Conservation (phyloP, 2,113 vertebrate genomes). For the Poeciliopsis retropinna region DNA sequence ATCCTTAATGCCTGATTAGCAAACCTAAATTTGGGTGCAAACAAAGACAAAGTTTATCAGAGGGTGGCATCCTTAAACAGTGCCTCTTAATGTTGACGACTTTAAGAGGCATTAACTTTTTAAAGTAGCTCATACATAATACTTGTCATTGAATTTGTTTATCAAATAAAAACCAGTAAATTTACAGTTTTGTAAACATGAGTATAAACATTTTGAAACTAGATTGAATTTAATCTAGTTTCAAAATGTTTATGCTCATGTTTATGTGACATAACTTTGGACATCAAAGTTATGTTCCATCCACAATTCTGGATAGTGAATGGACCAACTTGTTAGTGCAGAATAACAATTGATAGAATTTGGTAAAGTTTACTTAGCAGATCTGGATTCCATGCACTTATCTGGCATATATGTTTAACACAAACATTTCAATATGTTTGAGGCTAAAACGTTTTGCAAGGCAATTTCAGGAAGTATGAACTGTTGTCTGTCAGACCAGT, state of each 20-base stretch:
- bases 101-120: not conserved
- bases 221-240: too few species aligned
- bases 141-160: too few species aligned
- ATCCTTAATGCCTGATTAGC: constrained; percentile 30
- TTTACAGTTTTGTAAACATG: too few species aligned
- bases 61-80: not conserved
- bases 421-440: not conserved
- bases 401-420: not conserved
- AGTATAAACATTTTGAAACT: not conserved
- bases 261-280: not conserved
- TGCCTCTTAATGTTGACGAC: not conserved
- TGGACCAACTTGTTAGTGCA: not conserved
- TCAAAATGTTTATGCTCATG: too few species aligned
- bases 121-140: not conserved
- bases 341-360: too few species aligned
- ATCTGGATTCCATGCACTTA: not conserved
- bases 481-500: too few species aligned
- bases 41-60: not conserved
- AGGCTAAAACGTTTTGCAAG: too few species aligned
- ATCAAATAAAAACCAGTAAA: too few species aligned
- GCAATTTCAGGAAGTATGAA: too few species aligned
- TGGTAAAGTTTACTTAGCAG: not conserved
- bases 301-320: not conserved
- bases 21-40: constrained; percentile 27
- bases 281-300: not conserved